Conservation (phyloP, 2,888 invertebrate genomes). For the Tenthredo scrophulariae region DNA sequence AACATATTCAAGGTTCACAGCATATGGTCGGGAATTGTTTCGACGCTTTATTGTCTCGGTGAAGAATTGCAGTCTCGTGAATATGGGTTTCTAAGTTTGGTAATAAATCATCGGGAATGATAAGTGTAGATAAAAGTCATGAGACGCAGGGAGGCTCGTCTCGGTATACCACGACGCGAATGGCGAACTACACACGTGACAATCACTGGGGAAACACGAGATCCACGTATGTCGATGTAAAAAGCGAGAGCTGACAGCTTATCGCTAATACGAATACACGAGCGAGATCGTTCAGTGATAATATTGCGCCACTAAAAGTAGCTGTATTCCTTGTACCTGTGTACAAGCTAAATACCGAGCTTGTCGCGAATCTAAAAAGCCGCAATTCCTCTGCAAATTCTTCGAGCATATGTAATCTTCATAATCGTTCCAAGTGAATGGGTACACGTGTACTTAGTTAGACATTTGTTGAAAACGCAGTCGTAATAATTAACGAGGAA, state of each 20-base stretch:
- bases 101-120: background rate
- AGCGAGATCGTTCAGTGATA: background rate
- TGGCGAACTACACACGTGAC: constrained; percentile 22
- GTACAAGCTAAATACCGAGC: background rate
- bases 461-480: background rate
- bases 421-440: background rate
- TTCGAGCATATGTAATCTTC: background rate
- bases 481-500: background rate
- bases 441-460: background rate
- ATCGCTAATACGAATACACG: constrained; percentile 2
- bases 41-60: background rate
- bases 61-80: background rate
- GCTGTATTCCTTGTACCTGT: background rate
- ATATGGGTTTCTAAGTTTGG: background rate
- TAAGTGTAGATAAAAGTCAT: background rate
- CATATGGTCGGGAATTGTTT: background rate
- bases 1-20: background rate
- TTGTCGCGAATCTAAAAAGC: background rate
- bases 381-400: background rate
- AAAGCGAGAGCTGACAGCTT: background rate
- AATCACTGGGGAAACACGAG: constrained; percentile 29
- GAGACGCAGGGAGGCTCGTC: background rate
- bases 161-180: background rate
- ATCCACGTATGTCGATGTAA: constrained; percentile 5
- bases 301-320: background rate